Base-by-base conservation (phyloP, 2,113 vertebrate genomes). In the Mystacornis crossleyi region DNA sequence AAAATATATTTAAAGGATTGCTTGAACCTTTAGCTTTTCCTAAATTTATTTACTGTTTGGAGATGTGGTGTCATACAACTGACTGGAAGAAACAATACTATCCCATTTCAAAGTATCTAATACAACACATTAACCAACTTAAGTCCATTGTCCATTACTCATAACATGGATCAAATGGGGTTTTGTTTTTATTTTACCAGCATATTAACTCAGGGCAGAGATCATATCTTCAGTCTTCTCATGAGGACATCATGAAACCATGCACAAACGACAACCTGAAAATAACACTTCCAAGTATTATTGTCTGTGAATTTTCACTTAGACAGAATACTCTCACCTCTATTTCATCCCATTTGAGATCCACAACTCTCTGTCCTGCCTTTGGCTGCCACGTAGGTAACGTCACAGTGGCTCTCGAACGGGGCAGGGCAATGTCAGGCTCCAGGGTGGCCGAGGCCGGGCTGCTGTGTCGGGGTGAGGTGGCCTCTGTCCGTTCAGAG, bases 381-480 rank as follows among this genome's bases (percentile, higher is more conserved):
- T 98, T 99, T 5, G 99, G 99, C 96, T 99, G 99, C 99, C 99
- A 99, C 1, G 98, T 98, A 10, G 98, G 99, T 95, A 99, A 88
- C 0, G 96, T 98, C 88, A 98, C 94, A 0, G 98, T 97, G 5
- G 98, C 97, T 58, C 97, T 98, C 1, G 98, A 97, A 34, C 89
- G 98, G 66, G 98, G 98, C 78, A 97, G 82, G 55, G 94, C 60
- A 0, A 95, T 79, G 77, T 99, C 98, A 5, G 98, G 98, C 80
- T 98, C 98, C 31, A 97, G 87, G 3, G 99, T 98, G 3, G 98
- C 79, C 0, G 98, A 94, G 47, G 88, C 97, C 0, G 96, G 98
- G 38, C 98, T 98, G 29, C 97, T 98, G 42, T 98, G 98, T 16
- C 97, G 97, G 9, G 98, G 92, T 3, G 97, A 93, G 0, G 79